Evolutionary conservation across 2,113 vertebrate genomes (phyloP), one percentile per base, ranked within the genome.

Genomic region (Callorhinus ursinus): DNA sequence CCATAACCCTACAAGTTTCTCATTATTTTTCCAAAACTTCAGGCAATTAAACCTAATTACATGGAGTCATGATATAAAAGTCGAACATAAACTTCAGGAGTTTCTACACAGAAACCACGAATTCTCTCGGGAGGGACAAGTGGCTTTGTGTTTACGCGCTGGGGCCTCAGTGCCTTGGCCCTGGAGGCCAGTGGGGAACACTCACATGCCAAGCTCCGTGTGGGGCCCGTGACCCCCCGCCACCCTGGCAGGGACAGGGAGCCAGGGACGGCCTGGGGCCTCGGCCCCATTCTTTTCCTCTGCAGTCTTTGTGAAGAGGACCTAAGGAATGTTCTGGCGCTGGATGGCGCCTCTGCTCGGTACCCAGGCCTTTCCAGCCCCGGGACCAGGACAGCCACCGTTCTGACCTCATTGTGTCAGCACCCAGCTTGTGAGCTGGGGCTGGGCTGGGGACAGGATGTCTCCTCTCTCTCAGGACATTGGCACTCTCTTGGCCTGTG

Each of bases 21-120:
- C 74, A 51, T 87, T 86, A 71, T 57, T 90, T 90, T 87, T 42
- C 67, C 33, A 67, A 76, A 81, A 95, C 74, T 36, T 57, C 49
- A 72, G 79, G 71, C 93, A 65, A 93, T 90, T 85, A 85, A 89
- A 57, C 46, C 13, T 93, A 93, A 87, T 97, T 82, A 69, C 74
- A 61, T 1, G 59, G 65, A 82, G 16, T 36, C 26, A 53, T 57
- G 63, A 82, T 46, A 57, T 36, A 76, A 93, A 87, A 61, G 76
- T 7, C 46, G 42, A 93, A 87, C 42, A 42, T 31, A 87, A 74
- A 51, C 42, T 49, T 87, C 24, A 86, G 67, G 49, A 24, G 36
- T 57, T 80, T 72, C 19, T 90, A 81, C 33, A 39, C 21, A 87
- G 96, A 91, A 59, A 82, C 83, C 42, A 33, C 7, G 39, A 87